A percentile compares a stretch with the other conserved stretches of the same genome.
Conservation (phyloP, 2,888 invertebrate species). For the Microctonus brassicae region DNA sequence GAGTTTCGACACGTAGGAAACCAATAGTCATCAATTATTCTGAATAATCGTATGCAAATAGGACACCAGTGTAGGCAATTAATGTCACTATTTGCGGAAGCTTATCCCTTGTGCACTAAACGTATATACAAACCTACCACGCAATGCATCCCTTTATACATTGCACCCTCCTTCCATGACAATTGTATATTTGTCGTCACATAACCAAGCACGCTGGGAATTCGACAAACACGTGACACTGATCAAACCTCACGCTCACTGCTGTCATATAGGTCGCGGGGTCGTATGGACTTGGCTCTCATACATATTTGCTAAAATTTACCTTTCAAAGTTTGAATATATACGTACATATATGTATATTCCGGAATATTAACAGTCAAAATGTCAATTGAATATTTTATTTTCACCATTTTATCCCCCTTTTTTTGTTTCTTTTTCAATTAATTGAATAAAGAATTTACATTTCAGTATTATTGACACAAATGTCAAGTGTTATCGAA, state of each 20-base stretch:
- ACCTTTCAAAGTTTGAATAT: not conserved
- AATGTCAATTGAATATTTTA: not conserved
- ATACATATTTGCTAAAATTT: conserved; percentile 22
- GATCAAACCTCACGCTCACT: conserved; percentile 46
- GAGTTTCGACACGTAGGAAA: conserved; percentile 60
- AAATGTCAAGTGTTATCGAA: no score
- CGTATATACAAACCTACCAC: conserved; percentile 42
- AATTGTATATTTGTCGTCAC: conserved; percentile 52
- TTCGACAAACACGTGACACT: conserved; percentile 55
- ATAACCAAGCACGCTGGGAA: conserved; percentile 43
- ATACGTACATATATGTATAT: not conserved
- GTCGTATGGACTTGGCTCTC: conserved; percentile 18
- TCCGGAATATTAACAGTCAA: not conserved
- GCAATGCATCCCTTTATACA: conserved; percentile 2
- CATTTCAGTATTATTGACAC: not conserved
- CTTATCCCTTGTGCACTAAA: conserved; percentile 57
- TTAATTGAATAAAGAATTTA: not conserved
- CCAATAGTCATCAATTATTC: conserved; percentile 68
- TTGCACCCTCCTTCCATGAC: not conserved
- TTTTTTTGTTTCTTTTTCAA: no score
- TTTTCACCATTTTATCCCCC: no score
- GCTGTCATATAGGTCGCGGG: conserved; percentile 49
- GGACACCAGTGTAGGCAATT: conserved; percentile 62
- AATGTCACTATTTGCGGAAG: conserved; percentile 67
- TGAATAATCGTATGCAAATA: conserved; percentile 67